A percentile compares a stretch with the other conserved stretches of the same genome.
phyloP scores from a whole-genome alignment of 2,797 vertebrate species.

The Halcyon badia region DNA sequence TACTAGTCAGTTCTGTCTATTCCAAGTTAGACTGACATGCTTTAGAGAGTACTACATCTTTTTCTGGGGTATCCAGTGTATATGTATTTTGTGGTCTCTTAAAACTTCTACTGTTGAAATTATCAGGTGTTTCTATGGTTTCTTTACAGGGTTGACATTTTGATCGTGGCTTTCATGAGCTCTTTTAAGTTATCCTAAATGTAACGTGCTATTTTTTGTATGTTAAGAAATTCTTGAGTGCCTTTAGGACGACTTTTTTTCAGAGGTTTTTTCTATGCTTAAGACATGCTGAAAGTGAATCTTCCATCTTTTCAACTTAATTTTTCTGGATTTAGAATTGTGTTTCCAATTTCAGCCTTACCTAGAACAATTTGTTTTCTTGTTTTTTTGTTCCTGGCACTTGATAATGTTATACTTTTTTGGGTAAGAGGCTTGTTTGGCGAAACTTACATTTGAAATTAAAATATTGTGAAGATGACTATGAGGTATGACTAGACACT shows the following conservation, averaged over 20 bases:
- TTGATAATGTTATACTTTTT: neutral
- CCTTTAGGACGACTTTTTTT: neutral
- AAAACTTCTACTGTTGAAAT: neutral
- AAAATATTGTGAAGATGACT: neutral
- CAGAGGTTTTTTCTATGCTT: neutral
- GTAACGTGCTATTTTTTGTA: neutral
- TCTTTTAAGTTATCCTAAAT: neutral
- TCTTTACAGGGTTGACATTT: neutral
- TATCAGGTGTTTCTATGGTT: fast-evolving
- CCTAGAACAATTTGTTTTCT: neutral
- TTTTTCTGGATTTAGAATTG: neutral
- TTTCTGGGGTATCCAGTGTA: neutral
- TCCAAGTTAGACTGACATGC: neutral
- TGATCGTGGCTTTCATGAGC: neutral
- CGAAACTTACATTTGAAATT: neutral
- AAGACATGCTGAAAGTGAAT: neutral
- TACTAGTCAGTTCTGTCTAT: neutral
- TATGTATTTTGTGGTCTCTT: neutral
- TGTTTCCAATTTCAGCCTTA: neutral
- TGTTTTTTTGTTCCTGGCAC: neutral
- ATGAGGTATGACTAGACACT: neutral
- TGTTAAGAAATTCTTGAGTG: neutral
- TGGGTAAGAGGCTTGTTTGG: neutral
- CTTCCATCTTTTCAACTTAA: neutral
- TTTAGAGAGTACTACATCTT: neutral